These are phyloP conservation scores for Platypus cylindrus DNA, from an alignment of 2,888 invertebrate species.

Conservation along the genomic window DNA sequence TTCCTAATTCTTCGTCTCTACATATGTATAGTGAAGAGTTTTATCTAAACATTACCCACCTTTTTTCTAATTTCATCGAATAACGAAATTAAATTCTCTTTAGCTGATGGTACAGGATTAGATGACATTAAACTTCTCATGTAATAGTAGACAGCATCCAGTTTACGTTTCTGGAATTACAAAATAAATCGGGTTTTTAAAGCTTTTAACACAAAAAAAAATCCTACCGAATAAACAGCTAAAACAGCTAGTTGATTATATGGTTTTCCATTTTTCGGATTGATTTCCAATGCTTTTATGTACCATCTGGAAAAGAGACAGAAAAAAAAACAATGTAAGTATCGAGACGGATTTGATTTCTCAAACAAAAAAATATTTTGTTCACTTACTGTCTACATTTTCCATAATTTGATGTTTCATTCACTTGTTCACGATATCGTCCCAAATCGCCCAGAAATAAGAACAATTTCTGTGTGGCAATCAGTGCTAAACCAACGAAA, in stretches of 20 bases:
- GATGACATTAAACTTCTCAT: slow-evolving; percentile 91
- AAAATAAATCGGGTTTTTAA: not conserved
- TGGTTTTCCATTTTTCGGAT: slow-evolving; percentile 89
- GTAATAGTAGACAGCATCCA: slow-evolving; percentile 95
- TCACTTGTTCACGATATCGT: slow-evolving; percentile 77
- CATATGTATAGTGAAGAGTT: no score
- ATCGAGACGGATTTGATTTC: no score
- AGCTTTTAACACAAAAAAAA: not conserved
- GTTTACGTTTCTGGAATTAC: slow-evolving; percentile 66
- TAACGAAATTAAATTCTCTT: slow-evolving; percentile 72
- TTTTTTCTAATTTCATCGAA: slow-evolving; percentile 91
- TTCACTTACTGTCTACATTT: slow-evolving; percentile 53
- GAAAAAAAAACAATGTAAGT: slow-evolving; percentile 1
- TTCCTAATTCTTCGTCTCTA: no score
- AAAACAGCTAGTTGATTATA: slow-evolving; percentile 91
- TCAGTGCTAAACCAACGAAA: slow-evolving; percentile 60
- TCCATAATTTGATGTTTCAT: slow-evolving; percentile 69
- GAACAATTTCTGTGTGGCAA: slow-evolving; percentile 77
- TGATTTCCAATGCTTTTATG: slow-evolving; percentile 82
- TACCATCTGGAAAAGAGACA: slow-evolving; percentile 54
- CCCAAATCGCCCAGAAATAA: slow-evolving; percentile 87
- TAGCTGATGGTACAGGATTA: slow-evolving; percentile 85
- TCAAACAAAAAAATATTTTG: no score
- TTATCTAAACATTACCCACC: slow-evolving; percentile 35
- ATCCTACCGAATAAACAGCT: slow-evolving; percentile 65